phyloP scores from a whole-genome alignment of 2,888 invertebrate species.

The Drosophila nigricruria region DNA sequence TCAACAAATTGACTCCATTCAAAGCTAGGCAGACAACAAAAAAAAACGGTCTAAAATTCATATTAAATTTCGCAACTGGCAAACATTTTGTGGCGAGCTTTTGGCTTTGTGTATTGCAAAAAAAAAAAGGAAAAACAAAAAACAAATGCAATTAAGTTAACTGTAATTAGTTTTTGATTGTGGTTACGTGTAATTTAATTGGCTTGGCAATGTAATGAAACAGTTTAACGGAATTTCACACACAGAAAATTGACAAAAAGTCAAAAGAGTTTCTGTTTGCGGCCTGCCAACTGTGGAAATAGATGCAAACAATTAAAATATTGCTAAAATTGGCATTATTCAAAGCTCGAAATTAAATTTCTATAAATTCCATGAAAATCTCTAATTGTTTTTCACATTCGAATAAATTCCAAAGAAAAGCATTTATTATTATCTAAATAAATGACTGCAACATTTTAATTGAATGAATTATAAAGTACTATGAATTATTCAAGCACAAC shows the following conservation, averaged over 20 bases:
- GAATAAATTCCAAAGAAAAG: not conserved
- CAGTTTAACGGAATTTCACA: not conserved
- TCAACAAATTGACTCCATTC: constrained; percentile 19
- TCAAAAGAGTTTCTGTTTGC: not conserved
- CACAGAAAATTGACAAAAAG: not conserved
- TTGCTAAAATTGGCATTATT: not conserved
- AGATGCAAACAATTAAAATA: not conserved
- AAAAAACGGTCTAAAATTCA: not conserved
- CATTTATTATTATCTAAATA: not conserved
- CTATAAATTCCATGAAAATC: not conserved
- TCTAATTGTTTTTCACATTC: not conserved
- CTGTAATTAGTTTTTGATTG: constrained; percentile 56
- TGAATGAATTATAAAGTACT: constrained; percentile 7
- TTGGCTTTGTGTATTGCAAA: not conserved
- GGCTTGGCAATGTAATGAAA: constrained; percentile 19
- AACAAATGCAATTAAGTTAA: constrained; percentile 37
- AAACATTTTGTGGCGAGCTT: constrained; percentile 1
- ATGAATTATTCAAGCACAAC: constrained; percentile 33
- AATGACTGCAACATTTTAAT: not conserved
- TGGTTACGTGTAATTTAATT: constrained; percentile 53
- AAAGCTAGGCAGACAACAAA: not conserved
- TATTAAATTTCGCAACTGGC: constrained; percentile 7
- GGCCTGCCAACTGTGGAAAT: not conserved
- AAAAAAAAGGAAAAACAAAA: not conserved
- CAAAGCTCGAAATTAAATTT: not conserved